A percentile compares a stretch with the other conserved stretches of the same genome.
Evolutionary conservation across 2,888 invertebrate genomes (phyloP).

Genomic region (Machimus rusticus): DNA sequence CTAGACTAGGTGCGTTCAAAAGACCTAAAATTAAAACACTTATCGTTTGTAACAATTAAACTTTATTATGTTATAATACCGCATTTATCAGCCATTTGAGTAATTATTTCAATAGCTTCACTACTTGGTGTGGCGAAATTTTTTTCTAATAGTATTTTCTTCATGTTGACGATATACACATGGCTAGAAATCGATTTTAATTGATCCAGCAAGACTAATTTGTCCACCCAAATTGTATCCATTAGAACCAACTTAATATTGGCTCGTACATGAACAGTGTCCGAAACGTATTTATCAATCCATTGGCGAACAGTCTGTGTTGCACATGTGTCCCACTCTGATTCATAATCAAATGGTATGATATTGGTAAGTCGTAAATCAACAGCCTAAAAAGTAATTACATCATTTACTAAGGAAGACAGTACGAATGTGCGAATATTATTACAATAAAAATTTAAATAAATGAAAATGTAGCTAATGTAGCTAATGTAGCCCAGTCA

Average conservation of each 20-base stretch:
- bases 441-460: neutral
- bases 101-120: constrained; percentile 24
- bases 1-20: neutral
- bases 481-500: no score
- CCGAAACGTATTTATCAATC: constrained; percentile 55
- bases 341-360: constrained; percentile 66
- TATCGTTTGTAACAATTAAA: neutral
- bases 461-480: no score
- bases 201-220: constrained; percentile 54
- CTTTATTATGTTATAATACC: constrained; percentile 32
- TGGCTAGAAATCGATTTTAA: constrained; percentile 47
- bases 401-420: neutral
- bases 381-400: constrained; percentile 52
- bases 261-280: constrained; percentile 55
- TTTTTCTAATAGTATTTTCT: constrained; percentile 43
- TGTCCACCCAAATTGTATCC: constrained; percentile 54
- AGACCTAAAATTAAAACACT: constrained; percentile 19
- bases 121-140: constrained; percentile 24
- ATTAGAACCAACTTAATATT: constrained; percentile 53
- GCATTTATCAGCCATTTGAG: constrained; percentile 38
- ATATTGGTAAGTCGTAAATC: constrained; percentile 66
- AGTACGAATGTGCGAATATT: neutral
- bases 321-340: constrained; percentile 65
- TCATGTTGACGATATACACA: constrained; percentile 41
- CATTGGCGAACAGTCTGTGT: constrained; percentile 60